Base-by-base conservation (phyloP, 2,888 invertebrate genomes). In the Drosophila ochracea region DNA sequence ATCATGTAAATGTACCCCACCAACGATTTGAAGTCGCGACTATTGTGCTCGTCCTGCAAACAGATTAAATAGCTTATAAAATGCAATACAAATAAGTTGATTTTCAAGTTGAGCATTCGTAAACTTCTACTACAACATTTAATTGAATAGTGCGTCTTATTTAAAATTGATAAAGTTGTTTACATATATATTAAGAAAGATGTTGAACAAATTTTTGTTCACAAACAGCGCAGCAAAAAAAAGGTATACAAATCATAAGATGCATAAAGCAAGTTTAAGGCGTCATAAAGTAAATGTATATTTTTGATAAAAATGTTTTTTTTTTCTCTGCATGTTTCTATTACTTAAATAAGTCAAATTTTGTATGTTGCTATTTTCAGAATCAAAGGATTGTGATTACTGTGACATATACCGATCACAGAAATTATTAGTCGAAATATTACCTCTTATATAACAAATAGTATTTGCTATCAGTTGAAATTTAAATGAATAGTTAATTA, bases 1-100 rank as follows among this genome's bases (percentile, higher is more conserved):
- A 88, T 83, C 89, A 93, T 92, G 74, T 93, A 93, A 53, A 87
- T 83, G 68, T 92, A 91, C 33, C 92, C 93, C 10, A 82, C 76
- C 33, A 93, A 73, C 11, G 92, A 90, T 63, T 90, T 92, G 73
- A 90, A 92, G 59, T 91, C 83, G 1, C 78, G 71, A 39, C 89
- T 88, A 28, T 78, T 78, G 19, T 70, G 85, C 73, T 93, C 93
- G 41, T 93, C 90, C 93, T 92, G 71, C 55, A 65, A 53, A 10
- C 10, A 37, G 41, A 55, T 31, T 13, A 11, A 55, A 47, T 13
- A 16, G 25, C 53, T 25, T 52, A 30, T 9, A 4, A 49, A n/a
- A 11, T 4, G 1, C 30, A 21, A 33, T 10, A 6, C 11, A 21
- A 41, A 7, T 25, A 25, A 4, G 9, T 25, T 25, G 4, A n/a